Base-by-base conservation (phyloP, 2,888 invertebrate genomes). In the Diloba caeruleocephala region DNA sequence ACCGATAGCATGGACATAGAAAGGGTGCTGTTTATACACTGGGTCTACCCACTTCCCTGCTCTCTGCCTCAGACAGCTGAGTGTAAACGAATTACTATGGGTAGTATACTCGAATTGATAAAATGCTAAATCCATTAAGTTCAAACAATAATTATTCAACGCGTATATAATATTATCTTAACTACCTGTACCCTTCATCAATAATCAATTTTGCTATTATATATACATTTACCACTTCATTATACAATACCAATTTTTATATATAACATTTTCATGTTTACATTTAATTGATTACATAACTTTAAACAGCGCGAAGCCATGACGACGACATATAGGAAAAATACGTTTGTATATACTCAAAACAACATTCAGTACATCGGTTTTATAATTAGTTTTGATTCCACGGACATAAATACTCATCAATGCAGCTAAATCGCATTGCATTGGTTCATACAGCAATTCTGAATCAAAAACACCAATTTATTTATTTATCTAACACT, bases 161-260 rank as follows among this genome's bases (percentile, higher is more conserved):
- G 55, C 10, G 13, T 23, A 32, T 38, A 37, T 28, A 28, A 25
- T 32, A 25, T 44, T 55, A 32, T 25, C 62, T 57, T 58, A 64
- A 48, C 53, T 71, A 53, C 50, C 48, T 64, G 60, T 72, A 74
- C 67, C 72, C 72, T 69, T 74, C 59, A 72, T 43, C 56, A 69
- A 52, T 48, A 51, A 61, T 61, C 55, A 46, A 45, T 45, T 55
- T 61, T 46, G 21, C 37, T 66, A 59, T 63, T 49, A 73, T 73
- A 73, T 73, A 43, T 74, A 73, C 73, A 74, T 61, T 63, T 50
- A 65, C 59, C 34, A 48, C 50, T 53, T 62, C 49, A 54, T 55
- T 26, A 44, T 46, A 50, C 42, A 64, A 38, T 38, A 52, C 23
- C 36, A 32, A 48, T 39, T 48, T 54, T 38, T 28, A 37, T 63